A percentile compares a stretch with the other conserved stretches of the same genome.
Evolutionary conservation across 2,888 invertebrate genomes (phyloP).

Genomic region (Dermolepida albohirtum): DNA sequence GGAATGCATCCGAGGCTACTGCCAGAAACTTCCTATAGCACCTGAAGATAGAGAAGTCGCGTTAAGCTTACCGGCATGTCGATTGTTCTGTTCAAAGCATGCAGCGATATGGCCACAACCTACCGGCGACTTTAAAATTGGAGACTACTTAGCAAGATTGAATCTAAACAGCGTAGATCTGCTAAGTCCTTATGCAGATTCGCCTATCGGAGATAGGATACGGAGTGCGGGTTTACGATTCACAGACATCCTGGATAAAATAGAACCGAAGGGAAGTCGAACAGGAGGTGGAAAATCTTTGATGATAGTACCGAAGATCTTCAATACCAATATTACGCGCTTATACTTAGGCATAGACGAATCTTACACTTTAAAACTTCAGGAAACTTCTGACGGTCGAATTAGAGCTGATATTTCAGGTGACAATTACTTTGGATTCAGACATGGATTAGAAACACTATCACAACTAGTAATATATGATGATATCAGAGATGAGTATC

Average conservation of each 20-base stretch:
- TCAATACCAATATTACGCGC: slow-evolving; percentile 42
- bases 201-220: slow-evolving; percentile 53
- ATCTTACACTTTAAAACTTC: slow-evolving; percentile 68
- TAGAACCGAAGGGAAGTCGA: slow-evolving; percentile 52
- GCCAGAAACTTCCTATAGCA: slow-evolving; percentile 65
- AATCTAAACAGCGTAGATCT: slow-evolving; percentile 69
- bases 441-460: slow-evolving; percentile 77
- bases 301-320: slow-evolving; percentile 27
- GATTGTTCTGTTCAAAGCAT: slow-evolving; percentile 72
- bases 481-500: slow-evolving; percentile 70
- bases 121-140: slow-evolving; percentile 70
- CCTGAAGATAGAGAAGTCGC: slow-evolving; percentile 57
- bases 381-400: slow-evolving; percentile 64
- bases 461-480: slow-evolving; percentile 77
- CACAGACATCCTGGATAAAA: slow-evolving; percentile 48
- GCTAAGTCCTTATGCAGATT: slow-evolving; percentile 59
- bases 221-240: slow-evolving; percentile 56
- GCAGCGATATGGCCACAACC: slow-evolving; percentile 76
- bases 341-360: slow-evolving; percentile 72
- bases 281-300: slow-evolving; percentile 36
- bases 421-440: slow-evolving; percentile 74
- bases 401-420: slow-evolving; percentile 70
- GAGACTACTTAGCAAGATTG: slow-evolving; percentile 67
- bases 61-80: slow-evolving; percentile 72
- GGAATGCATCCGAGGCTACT: slow-evolving; percentile 69